A percentile compares a stretch with the other conserved stretches of the same genome.
phyloP scores from a whole-genome alignment of 35 echinoderm and acorn worm species.

The Apostichopus californicus region DNA sequence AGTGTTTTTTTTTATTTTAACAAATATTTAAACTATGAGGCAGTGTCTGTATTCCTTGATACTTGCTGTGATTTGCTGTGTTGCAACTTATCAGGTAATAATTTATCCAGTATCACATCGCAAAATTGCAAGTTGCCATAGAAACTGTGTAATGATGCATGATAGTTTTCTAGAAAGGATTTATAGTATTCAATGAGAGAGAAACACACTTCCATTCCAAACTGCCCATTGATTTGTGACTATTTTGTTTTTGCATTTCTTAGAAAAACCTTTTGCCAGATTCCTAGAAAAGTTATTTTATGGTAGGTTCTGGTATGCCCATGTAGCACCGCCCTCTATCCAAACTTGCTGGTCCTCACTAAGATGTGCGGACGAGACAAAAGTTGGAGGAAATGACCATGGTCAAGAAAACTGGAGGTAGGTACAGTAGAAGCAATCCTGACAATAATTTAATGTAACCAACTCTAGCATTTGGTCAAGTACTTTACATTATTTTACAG shows the following conservation, averaged over 20 bases:
- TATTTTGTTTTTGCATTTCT: too few relatives aligned
- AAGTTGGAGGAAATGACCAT: too few relatives aligned
- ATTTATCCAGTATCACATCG: too few relatives aligned
- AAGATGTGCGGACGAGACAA: not conserved
- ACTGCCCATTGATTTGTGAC: not conserved
- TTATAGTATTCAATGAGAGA: not conserved
- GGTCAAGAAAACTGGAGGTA: not conserved
- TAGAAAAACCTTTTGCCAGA: not conserved
- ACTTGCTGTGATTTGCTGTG: too few relatives aligned
- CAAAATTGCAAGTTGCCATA: too few relatives aligned
- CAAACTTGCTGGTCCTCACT: not conserved
- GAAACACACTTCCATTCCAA: not conserved
- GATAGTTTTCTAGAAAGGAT: too few relatives aligned
- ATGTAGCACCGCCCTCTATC: not conserved
- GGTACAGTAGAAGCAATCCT: not conserved
- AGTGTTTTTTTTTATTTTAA: too few relatives aligned
- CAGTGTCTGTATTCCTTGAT: too few relatives aligned
- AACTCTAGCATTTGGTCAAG: not conserved
- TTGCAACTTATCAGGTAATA: too few relatives aligned
- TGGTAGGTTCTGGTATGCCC: not conserved
- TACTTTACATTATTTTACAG: too few relatives aligned
- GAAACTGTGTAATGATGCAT: too few relatives aligned
- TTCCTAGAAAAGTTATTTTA: not conserved
- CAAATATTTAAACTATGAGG: too few relatives aligned
- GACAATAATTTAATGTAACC: not conserved